phyloP scores from a whole-genome alignment of 2,888 invertebrate genomes.

The Oligia fasciuncula region DNA sequence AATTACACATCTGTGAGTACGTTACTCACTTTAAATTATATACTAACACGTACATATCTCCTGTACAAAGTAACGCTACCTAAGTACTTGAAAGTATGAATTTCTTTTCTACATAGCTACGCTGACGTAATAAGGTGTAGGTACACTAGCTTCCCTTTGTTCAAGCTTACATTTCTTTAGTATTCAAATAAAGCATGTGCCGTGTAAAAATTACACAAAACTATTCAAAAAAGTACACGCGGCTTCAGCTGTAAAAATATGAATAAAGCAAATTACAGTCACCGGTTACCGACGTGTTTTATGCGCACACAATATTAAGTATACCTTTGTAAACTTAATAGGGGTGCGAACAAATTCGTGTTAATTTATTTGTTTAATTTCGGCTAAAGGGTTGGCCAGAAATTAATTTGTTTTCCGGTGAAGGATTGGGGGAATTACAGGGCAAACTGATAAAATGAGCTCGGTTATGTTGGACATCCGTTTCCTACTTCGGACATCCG shows the following conservation, averaged over 20 bases:
- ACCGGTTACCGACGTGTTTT: constrained; percentile 26
- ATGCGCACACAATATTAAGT: constrained; percentile 29
- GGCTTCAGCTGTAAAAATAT: constrained; percentile 38
- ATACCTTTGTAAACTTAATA: constrained; percentile 36
- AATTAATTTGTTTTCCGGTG: constrained; percentile 40
- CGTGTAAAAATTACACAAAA: constrained; percentile 30
- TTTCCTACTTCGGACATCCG: neutral
- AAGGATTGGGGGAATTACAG: constrained; percentile 19
- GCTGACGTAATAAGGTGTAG: constrained; percentile 49
- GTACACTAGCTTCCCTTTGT: constrained; percentile 42
- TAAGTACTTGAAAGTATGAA: constrained; percentile 13
- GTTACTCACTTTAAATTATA: constrained; percentile 26
- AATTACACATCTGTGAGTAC: constrained; percentile 36
- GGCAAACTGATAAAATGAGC: constrained; percentile 34
- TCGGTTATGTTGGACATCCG: neutral
- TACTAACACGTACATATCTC: neutral
- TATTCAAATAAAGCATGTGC: constrained; percentile 21
- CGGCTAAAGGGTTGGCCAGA: constrained; percentile 23
- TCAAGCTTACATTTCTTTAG: constrained; percentile 32
- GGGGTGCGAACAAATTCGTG: constrained; percentile 46
- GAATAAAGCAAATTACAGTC: constrained; percentile 50
- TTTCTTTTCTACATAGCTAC: constrained; percentile 7
- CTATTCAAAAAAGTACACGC: neutral
- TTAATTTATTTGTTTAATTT: constrained; percentile 59
- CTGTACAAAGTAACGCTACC: constrained; percentile 7